Percentiles rank a stretch among this genome's conserved stretches.
These are phyloP conservation scores for Zosterops pallidus DNA, from an alignment of 2,113 vertebrate species.

Conservation along the genomic window DNA sequence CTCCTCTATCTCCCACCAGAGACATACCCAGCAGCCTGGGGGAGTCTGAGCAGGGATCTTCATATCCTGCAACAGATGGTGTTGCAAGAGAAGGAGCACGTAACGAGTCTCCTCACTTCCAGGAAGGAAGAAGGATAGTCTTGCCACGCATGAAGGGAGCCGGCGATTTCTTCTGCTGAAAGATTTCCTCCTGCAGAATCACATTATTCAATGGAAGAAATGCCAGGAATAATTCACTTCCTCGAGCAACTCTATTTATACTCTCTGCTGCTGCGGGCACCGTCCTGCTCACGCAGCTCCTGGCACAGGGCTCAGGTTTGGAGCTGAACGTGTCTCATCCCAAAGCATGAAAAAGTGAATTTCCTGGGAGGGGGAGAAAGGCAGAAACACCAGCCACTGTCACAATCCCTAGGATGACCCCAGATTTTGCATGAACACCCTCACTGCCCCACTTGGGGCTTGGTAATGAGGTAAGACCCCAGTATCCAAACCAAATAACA, in stretches of 20 bases:
- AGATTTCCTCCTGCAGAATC: conserved; percentile 22
- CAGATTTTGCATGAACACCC: background rate
- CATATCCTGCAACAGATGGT: conserved; percentile 45
- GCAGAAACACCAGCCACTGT: background rate
- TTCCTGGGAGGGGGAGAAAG: background rate
- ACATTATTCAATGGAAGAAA: background rate
- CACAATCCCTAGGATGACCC: fast-evolving
- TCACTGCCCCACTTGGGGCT: background rate
- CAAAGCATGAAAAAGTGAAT: background rate
- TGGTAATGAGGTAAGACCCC: fast-evolving
- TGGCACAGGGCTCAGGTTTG: background rate
- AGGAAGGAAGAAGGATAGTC: conserved; percentile 42
- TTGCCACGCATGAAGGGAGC: conserved; percentile 48
- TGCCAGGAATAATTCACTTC: background rate
- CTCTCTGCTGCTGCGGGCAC: background rate
- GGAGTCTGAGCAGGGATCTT: conserved; percentile 9
- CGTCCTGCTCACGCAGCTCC: background rate
- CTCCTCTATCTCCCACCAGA: background rate
- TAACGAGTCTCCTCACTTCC: conserved; percentile 5
- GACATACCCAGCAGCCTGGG: background rate
- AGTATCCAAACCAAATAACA: background rate
- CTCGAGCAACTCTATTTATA: background rate
- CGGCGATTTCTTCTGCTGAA: background rate
- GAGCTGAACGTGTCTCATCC: background rate
- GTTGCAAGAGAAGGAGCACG: background rate